phyloP scores from a whole-genome alignment of 2,797 vertebrate species.

The Myotis vivesi region DNA sequence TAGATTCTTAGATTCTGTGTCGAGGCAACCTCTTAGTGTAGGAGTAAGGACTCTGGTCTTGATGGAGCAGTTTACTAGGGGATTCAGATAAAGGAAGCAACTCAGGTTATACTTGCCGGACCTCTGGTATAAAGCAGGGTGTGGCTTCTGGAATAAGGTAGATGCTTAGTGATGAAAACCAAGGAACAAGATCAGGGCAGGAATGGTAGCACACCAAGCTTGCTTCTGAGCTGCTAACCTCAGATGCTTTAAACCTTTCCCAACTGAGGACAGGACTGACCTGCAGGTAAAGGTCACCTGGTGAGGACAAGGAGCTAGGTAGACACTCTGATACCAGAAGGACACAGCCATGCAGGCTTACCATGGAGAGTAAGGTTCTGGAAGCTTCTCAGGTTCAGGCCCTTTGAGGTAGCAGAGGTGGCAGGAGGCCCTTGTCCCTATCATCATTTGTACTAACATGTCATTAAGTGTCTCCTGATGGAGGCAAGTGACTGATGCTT shows the following conservation, averaged over 20 bases:
- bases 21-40: not conserved
- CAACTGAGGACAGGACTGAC: not conserved
- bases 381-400: conserved; percentile 8
- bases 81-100: conserved; percentile 9
- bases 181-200: not conserved
- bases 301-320: not conserved
- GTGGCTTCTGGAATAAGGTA: not conserved
- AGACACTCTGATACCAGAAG: not conserved
- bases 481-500: not conserved
- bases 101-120: not conserved
- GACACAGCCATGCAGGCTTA: not conserved
- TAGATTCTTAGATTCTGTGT: conserved; percentile 34
- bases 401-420: not conserved
- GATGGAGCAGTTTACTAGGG: not conserved
- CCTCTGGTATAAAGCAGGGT: not conserved
- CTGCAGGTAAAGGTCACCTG: not conserved
- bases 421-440: not conserved
- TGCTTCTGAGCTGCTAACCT: not conserved
- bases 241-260: not conserved
- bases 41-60: not conserved
- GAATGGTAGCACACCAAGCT: not conserved
- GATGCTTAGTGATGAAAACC: not conserved
- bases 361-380: not conserved
- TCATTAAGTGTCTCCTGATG: not conserved
- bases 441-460: not conserved